These are phyloP conservation scores for Siderastrea radians DNA, from an alignment of 92 coral and sea anemone genomes.

Conservation along the genomic window DNA sequence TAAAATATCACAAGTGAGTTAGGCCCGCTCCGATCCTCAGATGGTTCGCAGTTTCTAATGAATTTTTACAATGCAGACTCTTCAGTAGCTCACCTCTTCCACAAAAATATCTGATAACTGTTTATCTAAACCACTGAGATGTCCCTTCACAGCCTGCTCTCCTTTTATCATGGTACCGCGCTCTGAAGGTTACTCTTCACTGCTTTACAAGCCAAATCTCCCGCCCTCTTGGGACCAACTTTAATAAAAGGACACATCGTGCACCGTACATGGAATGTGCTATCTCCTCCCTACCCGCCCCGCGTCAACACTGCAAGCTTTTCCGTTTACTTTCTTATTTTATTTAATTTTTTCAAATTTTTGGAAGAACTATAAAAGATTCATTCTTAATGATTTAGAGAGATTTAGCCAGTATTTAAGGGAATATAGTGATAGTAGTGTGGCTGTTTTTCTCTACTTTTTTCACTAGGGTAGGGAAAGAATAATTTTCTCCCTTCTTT, in stretches of 20 bases:
- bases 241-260: slow-evolving; percentile 5
- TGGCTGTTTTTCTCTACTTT: not conserved
- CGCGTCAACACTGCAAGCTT: not conserved
- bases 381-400: no score
- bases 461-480: slow-evolving; percentile 1
- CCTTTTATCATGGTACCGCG: slow-evolving; percentile 18
- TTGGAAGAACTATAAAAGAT: no score
- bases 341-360: no score
- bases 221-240: slow-evolving; percentile 6
- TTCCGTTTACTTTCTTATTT: no score
- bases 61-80: no score
- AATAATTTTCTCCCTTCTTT: not conserved
- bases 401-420: not conserved
- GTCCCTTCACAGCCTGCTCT: slow-evolving; percentile 6
- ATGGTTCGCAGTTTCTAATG: no score
- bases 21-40: no score
- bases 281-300: not conserved
- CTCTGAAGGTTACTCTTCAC: no score
- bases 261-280: not conserved
- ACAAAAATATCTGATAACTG: not conserved
- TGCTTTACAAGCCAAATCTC: not conserved
- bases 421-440: not conserved
- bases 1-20: no score
- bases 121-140: slow-evolving; percentile 8
- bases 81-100: not conserved